Evolutionary conservation across 2,797 vertebrate species (phyloP).

Genomic region (Tragelaphus eurycerus): DNA sequence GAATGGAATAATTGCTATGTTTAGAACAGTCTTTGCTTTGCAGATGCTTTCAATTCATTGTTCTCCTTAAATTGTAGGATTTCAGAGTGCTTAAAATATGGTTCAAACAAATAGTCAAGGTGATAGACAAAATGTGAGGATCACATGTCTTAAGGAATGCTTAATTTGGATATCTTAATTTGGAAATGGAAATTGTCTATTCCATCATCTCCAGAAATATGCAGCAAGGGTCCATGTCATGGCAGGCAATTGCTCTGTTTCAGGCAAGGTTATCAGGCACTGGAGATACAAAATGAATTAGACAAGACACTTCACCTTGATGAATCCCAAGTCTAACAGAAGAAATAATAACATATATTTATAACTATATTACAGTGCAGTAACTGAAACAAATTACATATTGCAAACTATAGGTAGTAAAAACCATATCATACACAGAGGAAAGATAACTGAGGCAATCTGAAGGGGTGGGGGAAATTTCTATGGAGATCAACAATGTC

Average conservation of each 20-base stretch:
- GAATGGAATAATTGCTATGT: neutral
- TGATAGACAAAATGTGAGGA: neutral
- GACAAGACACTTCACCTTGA: neutral
- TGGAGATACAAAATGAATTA: conserved; percentile 16
- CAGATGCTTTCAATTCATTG: neutral
- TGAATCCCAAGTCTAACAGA: neutral
- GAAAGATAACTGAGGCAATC: neutral
- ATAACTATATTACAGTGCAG: neutral
- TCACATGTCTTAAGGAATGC: neutral
- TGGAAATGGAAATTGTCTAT: neutral
- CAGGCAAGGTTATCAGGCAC: neutral
- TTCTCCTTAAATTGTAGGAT: neutral
- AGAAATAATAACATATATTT: neutral
- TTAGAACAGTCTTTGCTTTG: neutral
- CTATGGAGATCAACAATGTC: neutral
- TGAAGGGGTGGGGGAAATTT: neutral
- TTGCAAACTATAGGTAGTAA: neutral
- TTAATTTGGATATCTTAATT: neutral
- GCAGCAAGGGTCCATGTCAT: neutral
- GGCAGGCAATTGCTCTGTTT: neutral
- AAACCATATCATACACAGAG: neutral
- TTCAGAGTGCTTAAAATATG: neutral
- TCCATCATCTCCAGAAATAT: neutral
- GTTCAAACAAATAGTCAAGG: conserved; percentile 13
- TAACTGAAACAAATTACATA: neutral